Evolutionary conservation across 2,113 vertebrate species (phyloP), one percentile per base, ranked within the genome.

Genomic region (Mustela lutreola): DNA sequence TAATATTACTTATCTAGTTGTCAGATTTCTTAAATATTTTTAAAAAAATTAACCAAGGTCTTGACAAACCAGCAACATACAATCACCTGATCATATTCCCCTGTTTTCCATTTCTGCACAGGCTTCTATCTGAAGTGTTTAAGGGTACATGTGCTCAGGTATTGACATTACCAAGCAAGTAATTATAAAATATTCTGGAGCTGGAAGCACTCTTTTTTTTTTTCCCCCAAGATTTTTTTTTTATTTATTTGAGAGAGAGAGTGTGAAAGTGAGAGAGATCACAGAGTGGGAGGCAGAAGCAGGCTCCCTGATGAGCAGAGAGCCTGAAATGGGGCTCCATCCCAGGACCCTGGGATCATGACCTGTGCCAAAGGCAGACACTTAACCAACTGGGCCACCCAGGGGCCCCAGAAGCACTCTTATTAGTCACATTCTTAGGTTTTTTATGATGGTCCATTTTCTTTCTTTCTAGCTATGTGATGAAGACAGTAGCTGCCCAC

Each of bases 61-160:
- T 84, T 89, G 94, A 85, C 33, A 65, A 92, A 87, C 11, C 65
- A 96, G 80, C 53, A 63, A 81, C 39, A 36, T 65, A 33, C 31
- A 63, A 79, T 73, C 58, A 79, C 83, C 16, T 92, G 24, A 36
- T 78, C 75, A 58, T 45, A 58, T 18, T 18, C 18, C 39, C 56
- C 24, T 31, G 7, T 36, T 88, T 82, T 56, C 67, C 48, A 60
- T 75, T 92, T 78, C 62, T 50, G n/a, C 58, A 53, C 50, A 70
- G 71, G 45, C 18, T 78, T 94, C 26, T 75, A 31, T 14, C 39
- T 75, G 71, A 75, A 75, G 42, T 26, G 22, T 76, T 76, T 45
- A 48, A 31, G 73, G 73, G 73, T 45, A 75, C 39, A 75, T 7
- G 14, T 31, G 73, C 42, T 76, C 73, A 48, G 16, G 39, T 81